Evolutionary conservation across 2,797 vertebrate genomes (phyloP).

Genomic region (Myripristis jacobus): DNA sequence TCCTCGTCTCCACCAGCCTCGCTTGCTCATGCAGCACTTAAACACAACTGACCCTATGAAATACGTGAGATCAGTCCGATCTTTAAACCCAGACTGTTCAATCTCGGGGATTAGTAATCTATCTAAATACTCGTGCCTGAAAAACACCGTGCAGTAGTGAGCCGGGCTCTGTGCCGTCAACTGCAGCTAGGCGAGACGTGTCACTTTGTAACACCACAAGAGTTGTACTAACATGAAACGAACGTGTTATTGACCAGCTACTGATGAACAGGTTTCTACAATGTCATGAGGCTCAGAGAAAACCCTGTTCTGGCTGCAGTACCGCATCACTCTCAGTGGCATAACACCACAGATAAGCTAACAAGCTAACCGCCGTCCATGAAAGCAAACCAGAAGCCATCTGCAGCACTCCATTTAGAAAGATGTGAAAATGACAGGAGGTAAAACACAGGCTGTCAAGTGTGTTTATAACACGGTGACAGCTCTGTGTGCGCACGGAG

Average conservation of each 20-base stretch:
- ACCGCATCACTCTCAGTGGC: slow-evolving; percentile 49
- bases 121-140: slow-evolving; percentile 49
- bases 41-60: slow-evolving; percentile 16
- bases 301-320: slow-evolving; percentile 53
- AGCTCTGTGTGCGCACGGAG: slow-evolving; percentile 33
- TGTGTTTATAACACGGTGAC: slow-evolving; percentile 35
- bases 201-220: not conserved
- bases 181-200: not conserved
- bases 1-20: slow-evolving; percentile 2
- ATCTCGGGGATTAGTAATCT: slow-evolving; percentile 68
- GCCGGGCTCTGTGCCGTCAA: not conserved
- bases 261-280: slow-evolving; percentile 22
- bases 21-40: not conserved
- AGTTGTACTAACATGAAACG: slow-evolving; percentile 12
- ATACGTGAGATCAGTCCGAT: slow-evolving; percentile 42
- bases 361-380: slow-evolving; percentile 41
- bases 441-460: slow-evolving; percentile 7
- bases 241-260: slow-evolving; percentile 35
- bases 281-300: not conserved
- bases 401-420: not conserved
- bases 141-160: not conserved
- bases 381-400: not conserved
- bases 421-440: not conserved
- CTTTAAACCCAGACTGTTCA: slow-evolving; percentile 59
- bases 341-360: slow-evolving; percentile 48